Evolutionary conservation across 2,113 vertebrate species (phyloP), one percentile per base, ranked within the genome.

Genomic region (Gorsachius goisagi): DNA sequence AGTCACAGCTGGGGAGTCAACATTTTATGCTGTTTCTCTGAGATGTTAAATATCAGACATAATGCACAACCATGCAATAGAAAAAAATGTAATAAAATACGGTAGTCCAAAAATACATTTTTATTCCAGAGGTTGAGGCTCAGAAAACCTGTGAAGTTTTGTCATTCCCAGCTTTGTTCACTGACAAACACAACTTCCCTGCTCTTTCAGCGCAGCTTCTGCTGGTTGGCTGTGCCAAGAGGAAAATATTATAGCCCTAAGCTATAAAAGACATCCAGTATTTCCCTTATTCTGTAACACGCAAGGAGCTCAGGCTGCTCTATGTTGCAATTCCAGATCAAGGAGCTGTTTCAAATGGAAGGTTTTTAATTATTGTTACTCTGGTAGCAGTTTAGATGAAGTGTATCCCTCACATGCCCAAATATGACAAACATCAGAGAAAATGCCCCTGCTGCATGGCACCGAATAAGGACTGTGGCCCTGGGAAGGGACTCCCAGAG

Each of bases 401-500:
- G 11, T 15, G 2, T 3, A 32, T 41, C 67, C 26, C 53, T 76
- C 53, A 30, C 4, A 2, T 11, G 11, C 18, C 44, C 35, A 69
- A 83, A 33, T 8, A 58, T 28, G 35, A 20, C 59, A 53, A 10
- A 35, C 32, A 9, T 6, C 41, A 41, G 17, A 33, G 28, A 27
- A 30, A 59, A 55, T 3, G 56, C 1, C 9, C 7, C 2, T 15
- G 5, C 8, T 30, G 14, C 3, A 30, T 0, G 5, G 2, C 56
- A 44, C 17, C 15, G 5, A n/a, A 22, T 21, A 14, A 1, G 2
- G 39, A 7, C n/a, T 52, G 37, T 13, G 28, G 8, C n/a, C 9
- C 21, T 67, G 15, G 20, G 24, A 45, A 45, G 39, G 37, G 16
- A 6, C 12, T 27, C 47, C 21, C 33, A 66, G 39, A 60, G 7